Conservation (phyloP, 1,140 invertebrate species). For the Aleiodes sp. region DNA sequence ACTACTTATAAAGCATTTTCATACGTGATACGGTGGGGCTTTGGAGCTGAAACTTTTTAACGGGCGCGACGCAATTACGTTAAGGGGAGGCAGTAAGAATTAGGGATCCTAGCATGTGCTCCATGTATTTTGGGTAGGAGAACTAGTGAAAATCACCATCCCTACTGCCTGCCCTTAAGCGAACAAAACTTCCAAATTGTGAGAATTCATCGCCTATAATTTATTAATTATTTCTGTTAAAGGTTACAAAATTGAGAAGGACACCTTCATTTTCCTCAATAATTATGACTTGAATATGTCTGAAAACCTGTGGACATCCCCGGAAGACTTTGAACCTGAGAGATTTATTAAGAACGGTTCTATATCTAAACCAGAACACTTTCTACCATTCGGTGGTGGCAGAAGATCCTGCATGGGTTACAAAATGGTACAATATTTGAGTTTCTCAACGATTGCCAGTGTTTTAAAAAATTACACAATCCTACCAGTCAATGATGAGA, state of each 20-base stretch:
- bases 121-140: too few species aligned
- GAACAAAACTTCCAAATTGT: neutral
- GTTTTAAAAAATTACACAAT: constrained; percentile 81
- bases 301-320: constrained; percentile 73
- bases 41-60: too few species aligned
- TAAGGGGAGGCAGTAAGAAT: too few species aligned
- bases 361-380: constrained; percentile 71
- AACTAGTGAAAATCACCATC: too few species aligned
- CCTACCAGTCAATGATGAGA: constrained; percentile 64
- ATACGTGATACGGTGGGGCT: too few species aligned
- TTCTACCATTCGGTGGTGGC: constrained; percentile 88
- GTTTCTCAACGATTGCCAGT: constrained; percentile 77
- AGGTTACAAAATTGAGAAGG: constrained; percentile 78
- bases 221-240: neutral
- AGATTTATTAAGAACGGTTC: constrained; percentile 75
- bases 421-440: constrained; percentile 80
- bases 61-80: too few species aligned
- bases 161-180: too few species aligned
- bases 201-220: neutral
- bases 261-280: constrained; percentile 87
- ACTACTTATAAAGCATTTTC: too few species aligned
- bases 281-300: constrained; percentile 87
- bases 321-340: constrained; percentile 68
- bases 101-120: too few species aligned
- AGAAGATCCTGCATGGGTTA: constrained; percentile 90